phyloP scores from a whole-genome alignment of 2,113 vertebrate genomes.

The Alligator mississippiensis region DNA sequence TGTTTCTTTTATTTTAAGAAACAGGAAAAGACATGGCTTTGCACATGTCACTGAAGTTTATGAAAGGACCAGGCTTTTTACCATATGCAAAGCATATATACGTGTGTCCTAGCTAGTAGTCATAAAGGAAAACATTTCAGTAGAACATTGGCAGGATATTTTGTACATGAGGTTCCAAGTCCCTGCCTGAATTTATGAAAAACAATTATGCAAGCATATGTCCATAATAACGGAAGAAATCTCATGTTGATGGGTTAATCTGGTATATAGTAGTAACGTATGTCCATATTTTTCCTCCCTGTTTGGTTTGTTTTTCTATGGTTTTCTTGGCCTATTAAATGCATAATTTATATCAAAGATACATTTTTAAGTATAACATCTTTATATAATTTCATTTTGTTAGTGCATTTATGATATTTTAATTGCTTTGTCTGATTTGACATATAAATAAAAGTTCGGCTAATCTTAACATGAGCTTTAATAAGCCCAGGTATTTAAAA shows the following conservation, averaged over 20 bases:
- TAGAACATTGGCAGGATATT: slow-evolving; percentile 75
- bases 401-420: background rate
- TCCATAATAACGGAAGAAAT: slow-evolving; percentile 68
- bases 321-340: slow-evolving; percentile 6
- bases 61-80: slow-evolving; percentile 46
- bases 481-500: background rate
- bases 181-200: slow-evolving; percentile 71
- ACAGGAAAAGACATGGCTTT: background rate
- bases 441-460: background rate
- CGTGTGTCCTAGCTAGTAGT: slow-evolving; percentile 72
- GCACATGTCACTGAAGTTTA: slow-evolving; percentile 46
- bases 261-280: slow-evolving; percentile 5
- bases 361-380: background rate
- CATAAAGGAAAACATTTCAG: slow-evolving; percentile 72
- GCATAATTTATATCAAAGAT: slow-evolving; percentile 9
- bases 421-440: background rate
- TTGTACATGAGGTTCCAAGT: slow-evolving; percentile 66
- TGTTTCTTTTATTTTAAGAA: slow-evolving; percentile 25
- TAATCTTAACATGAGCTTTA: background rate
- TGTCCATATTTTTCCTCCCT: background rate
- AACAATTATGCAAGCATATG: slow-evolving; percentile 74
- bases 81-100: slow-evolving; percentile 46
- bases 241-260: slow-evolving; percentile 41
- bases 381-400: background rate
- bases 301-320: background rate